Evolutionary conservation across 37 sponge, comb jelly and placozoan species (phyloP), one percentile per base, ranked within the genome.

Genomic region (Beroe ovata): DNA sequence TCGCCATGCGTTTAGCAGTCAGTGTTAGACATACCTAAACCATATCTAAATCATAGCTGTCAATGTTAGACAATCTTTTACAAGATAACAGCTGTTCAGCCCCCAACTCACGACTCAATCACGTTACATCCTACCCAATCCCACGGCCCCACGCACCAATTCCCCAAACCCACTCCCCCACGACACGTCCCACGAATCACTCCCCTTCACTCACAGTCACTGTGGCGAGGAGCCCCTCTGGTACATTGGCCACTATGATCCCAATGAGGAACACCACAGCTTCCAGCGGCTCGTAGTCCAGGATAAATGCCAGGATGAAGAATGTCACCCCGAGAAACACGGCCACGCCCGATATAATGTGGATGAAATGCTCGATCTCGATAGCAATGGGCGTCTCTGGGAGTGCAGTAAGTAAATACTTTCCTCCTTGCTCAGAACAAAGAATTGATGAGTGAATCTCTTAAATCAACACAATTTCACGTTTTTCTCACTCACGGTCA

Each of bases 241-340:
- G 98, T 0, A 97, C 98, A 89, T 97, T 97, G 64, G 98, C 98
- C 36, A 97, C 96, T 22, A 97, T 92, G 54, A 97, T 97, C 2
- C 95, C 95, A 81, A 97, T 95, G 40, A 95, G 92, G 90, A 93
- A 95, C 59, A 95, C 77, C 35, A 95, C 91, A 59, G 95, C 94
- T 39, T 93, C 81, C 58, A 97, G 33, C 91, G 92, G 93, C 22
- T 64, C 20, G 90, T 94, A 93, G 28, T 64, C 91, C 88, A 95
- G 93, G 39, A 61, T 60, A 11, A 95, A 29, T 0, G 94, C 91
- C 47, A 93, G 88, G 42, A 92, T 88, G 88, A 97, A 94, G 89
- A 94, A 94, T n/a, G 91, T 39, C 0, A 94, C 81, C 4, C 98
- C 98, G 25, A 97, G 90, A 60, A 93, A 59, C 38, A 97, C 88